These are phyloP conservation scores for Aphodius sticticus DNA, from an alignment of 2,888 invertebrate species.

Conservation along the genomic window DNA sequence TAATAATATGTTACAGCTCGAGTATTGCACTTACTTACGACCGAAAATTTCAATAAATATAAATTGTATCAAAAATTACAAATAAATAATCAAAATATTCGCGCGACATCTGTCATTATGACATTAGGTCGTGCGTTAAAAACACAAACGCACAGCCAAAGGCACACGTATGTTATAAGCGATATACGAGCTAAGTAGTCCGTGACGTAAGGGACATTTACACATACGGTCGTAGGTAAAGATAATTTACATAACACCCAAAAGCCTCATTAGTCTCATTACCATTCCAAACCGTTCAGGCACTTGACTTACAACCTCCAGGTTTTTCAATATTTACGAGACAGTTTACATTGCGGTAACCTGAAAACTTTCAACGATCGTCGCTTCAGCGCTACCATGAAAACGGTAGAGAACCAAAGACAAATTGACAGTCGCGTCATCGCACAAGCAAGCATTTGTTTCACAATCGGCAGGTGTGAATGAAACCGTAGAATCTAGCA, in stretches of 20 bases:
- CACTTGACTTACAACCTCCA: not conserved
- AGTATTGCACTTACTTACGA: too few relatives aligned
- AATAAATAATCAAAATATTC: too few relatives aligned
- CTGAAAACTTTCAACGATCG: not conserved
- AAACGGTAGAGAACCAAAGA: not conserved
- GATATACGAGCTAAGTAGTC: too few relatives aligned
- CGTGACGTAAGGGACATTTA: too few relatives aligned
- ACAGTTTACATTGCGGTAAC: not conserved
- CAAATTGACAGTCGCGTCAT: conserved; percentile 4
- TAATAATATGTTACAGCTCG: too few relatives aligned
- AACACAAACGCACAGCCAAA: too few relatives aligned
- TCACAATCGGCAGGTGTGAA: not conserved
- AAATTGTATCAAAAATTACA: too few relatives aligned
- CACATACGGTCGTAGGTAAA: too few relatives aligned
- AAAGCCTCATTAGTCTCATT: not conserved
- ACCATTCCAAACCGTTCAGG: not conserved
- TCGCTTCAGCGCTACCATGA: not conserved
- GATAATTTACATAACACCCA: not conserved
- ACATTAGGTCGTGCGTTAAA: too few relatives aligned
- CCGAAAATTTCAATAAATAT: too few relatives aligned
- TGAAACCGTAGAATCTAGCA: not conserved
- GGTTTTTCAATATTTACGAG: not conserved
- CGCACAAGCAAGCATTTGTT: not conserved
- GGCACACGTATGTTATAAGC: too few relatives aligned
- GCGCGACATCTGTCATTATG: too few relatives aligned